Percentiles rank a stretch among this genome's conserved stretches.
phyloP scores from a whole-genome alignment of 2,113 vertebrate genomes.

The Neoarius graeffei region DNA sequence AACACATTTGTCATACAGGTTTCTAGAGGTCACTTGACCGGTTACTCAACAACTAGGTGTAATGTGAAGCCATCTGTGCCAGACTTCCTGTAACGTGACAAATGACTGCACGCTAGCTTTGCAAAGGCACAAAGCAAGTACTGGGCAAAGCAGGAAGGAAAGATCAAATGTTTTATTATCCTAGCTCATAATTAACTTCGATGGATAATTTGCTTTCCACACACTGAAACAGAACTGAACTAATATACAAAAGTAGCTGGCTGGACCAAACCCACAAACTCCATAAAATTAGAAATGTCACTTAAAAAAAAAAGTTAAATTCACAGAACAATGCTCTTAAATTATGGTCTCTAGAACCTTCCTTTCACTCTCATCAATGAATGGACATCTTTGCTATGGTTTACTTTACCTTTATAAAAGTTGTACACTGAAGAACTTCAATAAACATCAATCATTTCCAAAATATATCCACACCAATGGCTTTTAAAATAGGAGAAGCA shows the following conservation, averaged over 20 bases:
- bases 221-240: neutral
- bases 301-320: neutral
- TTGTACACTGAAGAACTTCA: neutral
- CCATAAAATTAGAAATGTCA: neutral
- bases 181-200: slow-evolving; percentile 3
- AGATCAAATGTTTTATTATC: neutral
- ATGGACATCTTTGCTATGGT: neutral
- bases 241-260: neutral
- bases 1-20: neutral
- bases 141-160: neutral
- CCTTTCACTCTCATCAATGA: neutral
- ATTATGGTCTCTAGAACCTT: neutral
- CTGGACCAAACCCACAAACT: neutral
- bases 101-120: neutral
- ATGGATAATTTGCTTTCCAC: neutral
- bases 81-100: neutral
- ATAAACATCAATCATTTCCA: neutral
- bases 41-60: slow-evolving; percentile 44
- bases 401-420: neutral
- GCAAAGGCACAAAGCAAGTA: neutral
- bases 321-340: neutral
- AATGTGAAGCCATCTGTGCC: slow-evolving; percentile 17
- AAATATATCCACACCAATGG: neutral
- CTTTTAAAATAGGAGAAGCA: neutral
- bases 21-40: slow-evolving; percentile 43